Conservation (phyloP, 2,888 invertebrate species). For the Lysandra coridon region DNA sequence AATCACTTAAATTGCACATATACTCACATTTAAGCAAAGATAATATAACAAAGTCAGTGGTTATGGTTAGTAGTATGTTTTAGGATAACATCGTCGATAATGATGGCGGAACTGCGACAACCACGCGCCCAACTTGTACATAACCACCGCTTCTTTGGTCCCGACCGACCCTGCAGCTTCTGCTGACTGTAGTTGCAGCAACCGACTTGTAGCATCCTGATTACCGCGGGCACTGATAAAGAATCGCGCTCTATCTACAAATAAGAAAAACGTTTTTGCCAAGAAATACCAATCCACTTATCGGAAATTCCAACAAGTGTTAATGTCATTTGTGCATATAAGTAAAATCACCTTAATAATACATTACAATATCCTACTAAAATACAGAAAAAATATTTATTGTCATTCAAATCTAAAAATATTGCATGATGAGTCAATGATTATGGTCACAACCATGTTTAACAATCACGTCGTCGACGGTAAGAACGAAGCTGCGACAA, state of each 20-base stretch:
- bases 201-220: neutral
- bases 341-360: too few species aligned
- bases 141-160: slow-evolving; percentile 45
- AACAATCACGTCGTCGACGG: slow-evolving; percentile 24
- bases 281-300: neutral
- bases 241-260: neutral
- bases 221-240: neutral
- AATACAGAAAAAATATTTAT: too few species aligned
- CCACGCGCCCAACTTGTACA: slow-evolving; percentile 43
- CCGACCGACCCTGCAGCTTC: slow-evolving; percentile 38
- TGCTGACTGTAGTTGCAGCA: slow-evolving; percentile 35
- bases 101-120: slow-evolving; percentile 32
- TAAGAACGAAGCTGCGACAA: slow-evolving; percentile 32
- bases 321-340: too few species aligned
- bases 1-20: too few species aligned
- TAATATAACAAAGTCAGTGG: neutral
- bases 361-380: too few species aligned
- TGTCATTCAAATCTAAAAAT: too few species aligned
- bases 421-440: neutral
- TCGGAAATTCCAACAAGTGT: too few species aligned
- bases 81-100: slow-evolving; percentile 18
- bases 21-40: too few species aligned
- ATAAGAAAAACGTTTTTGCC: neutral
- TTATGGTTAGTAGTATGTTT: neutral
- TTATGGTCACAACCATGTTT: neutral